phyloP scores from a whole-genome alignment of 2,888 invertebrate species.

The Drosophila demipolita region DNA sequence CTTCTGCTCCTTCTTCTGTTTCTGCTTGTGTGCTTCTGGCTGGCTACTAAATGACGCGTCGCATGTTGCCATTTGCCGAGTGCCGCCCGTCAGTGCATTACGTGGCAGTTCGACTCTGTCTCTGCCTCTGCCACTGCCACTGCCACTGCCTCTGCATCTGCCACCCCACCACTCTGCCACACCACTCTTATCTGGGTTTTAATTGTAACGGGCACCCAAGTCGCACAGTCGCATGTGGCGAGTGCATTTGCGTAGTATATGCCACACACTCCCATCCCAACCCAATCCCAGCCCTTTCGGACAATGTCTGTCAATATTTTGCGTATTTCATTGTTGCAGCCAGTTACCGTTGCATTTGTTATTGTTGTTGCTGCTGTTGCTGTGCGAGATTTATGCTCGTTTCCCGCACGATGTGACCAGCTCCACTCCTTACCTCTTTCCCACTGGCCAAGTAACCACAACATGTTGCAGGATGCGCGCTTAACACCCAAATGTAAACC shows the following conservation, averaged over 20 bases:
- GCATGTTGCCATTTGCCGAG: slow-evolving; percentile 65
- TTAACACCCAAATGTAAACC: slow-evolving; percentile 55
- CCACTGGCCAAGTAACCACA: slow-evolving; percentile 54
- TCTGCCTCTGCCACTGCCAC: neutral
- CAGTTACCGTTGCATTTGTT: slow-evolving; percentile 59
- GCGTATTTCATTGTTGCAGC: slow-evolving; percentile 79
- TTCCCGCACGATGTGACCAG: slow-evolving; percentile 46
- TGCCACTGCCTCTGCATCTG: neutral
- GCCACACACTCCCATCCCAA: neutral
- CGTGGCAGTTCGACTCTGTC: slow-evolving; percentile 44
- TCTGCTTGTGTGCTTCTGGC: slow-evolving; percentile 32
- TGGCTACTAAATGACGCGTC: slow-evolving; percentile 75
- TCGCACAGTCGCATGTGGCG: slow-evolving; percentile 51
- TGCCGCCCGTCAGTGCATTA: slow-evolving; percentile 71
- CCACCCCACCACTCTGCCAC: neutral
- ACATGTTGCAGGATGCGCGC: slow-evolving; percentile 70
- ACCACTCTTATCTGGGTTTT: slow-evolving; percentile 45
- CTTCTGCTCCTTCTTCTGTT: neutral
- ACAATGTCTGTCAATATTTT: slow-evolving; percentile 75
- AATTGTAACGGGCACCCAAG: slow-evolving; percentile 72
- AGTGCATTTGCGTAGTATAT: slow-evolving; percentile 56
- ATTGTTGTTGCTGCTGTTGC: slow-evolving; percentile 39
- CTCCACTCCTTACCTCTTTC: slow-evolving; percentile 22
- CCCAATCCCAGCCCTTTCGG: slow-evolving; percentile 13
- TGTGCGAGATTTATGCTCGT: slow-evolving; percentile 65